Conservation (phyloP, 2,888 invertebrate species). For the Acrobasis suavella region DNA sequence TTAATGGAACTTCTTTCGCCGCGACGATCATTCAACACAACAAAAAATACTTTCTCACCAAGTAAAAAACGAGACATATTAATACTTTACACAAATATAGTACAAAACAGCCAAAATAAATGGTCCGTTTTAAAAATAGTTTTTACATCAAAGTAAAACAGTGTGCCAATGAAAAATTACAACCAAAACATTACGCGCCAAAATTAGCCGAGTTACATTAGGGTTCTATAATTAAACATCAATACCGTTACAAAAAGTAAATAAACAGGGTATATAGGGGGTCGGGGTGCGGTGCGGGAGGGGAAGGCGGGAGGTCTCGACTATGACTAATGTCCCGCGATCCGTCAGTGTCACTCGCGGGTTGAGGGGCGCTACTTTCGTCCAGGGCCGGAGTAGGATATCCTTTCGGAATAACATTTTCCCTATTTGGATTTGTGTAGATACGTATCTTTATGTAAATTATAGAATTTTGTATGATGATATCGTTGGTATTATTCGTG, state of each 20-base stretch:
- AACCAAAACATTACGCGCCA: conserved; percentile 68
- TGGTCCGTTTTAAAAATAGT: conserved; percentile 31
- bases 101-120: conserved; percentile 22
- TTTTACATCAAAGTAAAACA: conserved; percentile 42
- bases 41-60: conserved; percentile 2
- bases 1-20: not conserved
- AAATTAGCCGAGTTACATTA: conserved; percentile 71
- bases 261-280: conserved; percentile 79
- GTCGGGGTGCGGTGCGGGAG: conserved; percentile 71
- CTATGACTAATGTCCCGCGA: conserved; percentile 87
- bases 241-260: conserved; percentile 82
- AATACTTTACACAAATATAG: conserved; percentile 17
- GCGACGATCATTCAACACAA: not conserved
- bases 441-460: conserved; percentile 77
- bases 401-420: conserved; percentile 77
- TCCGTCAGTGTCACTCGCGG: conserved; percentile 86
- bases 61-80: conserved; percentile 4
- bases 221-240: conserved; percentile 82
- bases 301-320: conserved; percentile 68
- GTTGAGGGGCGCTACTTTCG: conserved; percentile 66
- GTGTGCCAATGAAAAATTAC: conserved; percentile 59
- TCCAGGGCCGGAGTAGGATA: conserved; percentile 71
- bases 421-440: conserved; percentile 58
- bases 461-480: conserved; percentile 47
- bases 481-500: conserved; percentile 27